Evolutionary conservation across 2,113 vertebrate species (phyloP), one percentile per base, ranked within the genome.

Genomic region (Hucho hucho): DNA sequence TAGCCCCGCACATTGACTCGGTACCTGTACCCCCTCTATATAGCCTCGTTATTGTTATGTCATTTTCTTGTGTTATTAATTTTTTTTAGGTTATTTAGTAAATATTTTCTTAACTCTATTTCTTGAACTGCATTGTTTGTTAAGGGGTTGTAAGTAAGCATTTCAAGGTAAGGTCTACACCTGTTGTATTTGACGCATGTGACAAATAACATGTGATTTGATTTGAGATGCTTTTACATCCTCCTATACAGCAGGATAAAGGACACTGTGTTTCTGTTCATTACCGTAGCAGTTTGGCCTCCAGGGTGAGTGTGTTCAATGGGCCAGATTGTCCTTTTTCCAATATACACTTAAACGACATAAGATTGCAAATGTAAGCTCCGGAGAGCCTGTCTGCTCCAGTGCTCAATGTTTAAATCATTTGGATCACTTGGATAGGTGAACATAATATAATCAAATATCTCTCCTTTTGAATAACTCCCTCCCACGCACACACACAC

Each of bases 201-300:
- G 32, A 32, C 6, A 32, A 6, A 32, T 32, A 32, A 6, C 6
- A 32, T n/a, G n/a, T n/a, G n/a, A n/a, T n/a, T n/a, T n/a, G n/a
- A n/a, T 32, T 32, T 32, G 6, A 1, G 6, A 87, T 91, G 84
- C 78, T 81, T 85, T 89, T 92, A 81, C 86, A 86, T 88, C 86
- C 82, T 83, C 80, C 89, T 92, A 89, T 92, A 89, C 86, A 89
- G 89, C 73, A 75, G 93, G 92, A 94, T 93, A 95, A 95, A 96
- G 93, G 93, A 94, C 92, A 91, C 92, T 94, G 91, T 94, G 93
- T 95, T 95, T 96, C 93, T 92, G 93, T 95, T 95, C 93, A 95
- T 95, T 96, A 95, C 93, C 89, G 92, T 88, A 88, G 87, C 91
- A 92, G 88, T 93, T 94, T 95, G 91, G 92, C 94, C 94, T 92